Conservation (phyloP, 1,140 invertebrate species). For the Samia ricini region DNA sequence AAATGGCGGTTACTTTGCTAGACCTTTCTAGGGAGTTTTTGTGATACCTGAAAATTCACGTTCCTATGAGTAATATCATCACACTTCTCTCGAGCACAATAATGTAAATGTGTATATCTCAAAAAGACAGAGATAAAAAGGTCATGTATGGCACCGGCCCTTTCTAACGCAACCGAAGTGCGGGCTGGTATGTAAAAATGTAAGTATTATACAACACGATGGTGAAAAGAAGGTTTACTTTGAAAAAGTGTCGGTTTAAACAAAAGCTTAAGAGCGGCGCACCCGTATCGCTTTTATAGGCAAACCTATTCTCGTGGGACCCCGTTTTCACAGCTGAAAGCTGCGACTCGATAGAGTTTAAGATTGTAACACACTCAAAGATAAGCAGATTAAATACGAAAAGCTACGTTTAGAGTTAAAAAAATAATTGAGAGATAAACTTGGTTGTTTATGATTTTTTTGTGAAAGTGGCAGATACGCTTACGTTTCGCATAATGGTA, state of each 20-base stretch:
- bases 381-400: not conserved
- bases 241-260: not conserved
- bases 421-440: not conserved
- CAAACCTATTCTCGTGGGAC: slow-evolving; percentile 26
- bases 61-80: too few relatives aligned
- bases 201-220: not conserved
- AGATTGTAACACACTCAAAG: slow-evolving; percentile 19
- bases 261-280: not conserved
- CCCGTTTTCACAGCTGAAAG: slow-evolving; percentile 67
- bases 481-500: too few relatives aligned
- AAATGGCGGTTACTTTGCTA: too few relatives aligned
- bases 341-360: slow-evolving; percentile 26
- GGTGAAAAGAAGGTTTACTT: not conserved
- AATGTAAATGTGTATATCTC: too few relatives aligned
- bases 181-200: not conserved
- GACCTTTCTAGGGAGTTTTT: too few relatives aligned
- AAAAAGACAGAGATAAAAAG: too few relatives aligned
- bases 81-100: too few relatives aligned
- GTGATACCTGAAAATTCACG: too few relatives aligned
- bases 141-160: too few relatives aligned
- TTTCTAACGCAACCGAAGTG: not conserved
- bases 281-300: slow-evolving; percentile 42
- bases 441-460: too few relatives aligned
- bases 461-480: too few relatives aligned
- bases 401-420: not conserved